phyloP scores from a whole-genome alignment of 2,797 vertebrate species.

The Hipposideros larvatus region DNA sequence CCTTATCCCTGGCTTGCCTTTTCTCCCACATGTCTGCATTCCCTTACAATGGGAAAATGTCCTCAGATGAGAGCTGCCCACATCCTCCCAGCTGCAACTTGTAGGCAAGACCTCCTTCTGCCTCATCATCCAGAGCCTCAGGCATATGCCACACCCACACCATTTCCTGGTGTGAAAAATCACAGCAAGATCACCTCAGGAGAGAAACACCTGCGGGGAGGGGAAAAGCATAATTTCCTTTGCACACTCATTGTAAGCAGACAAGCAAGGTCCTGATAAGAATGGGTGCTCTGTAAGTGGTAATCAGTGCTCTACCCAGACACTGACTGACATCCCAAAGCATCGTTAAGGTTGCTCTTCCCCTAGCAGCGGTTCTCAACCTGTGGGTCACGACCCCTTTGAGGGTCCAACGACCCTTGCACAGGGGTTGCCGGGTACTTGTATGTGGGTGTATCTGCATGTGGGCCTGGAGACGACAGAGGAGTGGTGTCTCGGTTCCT shows the following conservation, averaged over 20 bases:
- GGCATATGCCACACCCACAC: background rate
- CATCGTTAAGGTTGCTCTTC: background rate
- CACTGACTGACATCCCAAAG: background rate
- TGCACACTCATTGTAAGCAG: background rate
- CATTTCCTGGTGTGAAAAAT: too few species aligned
- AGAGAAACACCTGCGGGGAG: background rate
- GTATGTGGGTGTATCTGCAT: too few species aligned
- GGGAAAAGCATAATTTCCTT: background rate
- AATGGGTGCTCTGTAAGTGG: background rate
- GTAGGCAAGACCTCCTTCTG: slow-evolving; percentile 6
- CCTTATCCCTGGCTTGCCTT: background rate
- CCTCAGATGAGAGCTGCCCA: slow-evolving; percentile 57
- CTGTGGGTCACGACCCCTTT: too few species aligned
- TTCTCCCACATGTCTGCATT: slow-evolving; percentile 20
- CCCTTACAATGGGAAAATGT: slow-evolving; percentile 42
- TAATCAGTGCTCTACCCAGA: background rate
- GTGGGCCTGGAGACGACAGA: too few species aligned
- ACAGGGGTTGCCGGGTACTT: too few species aligned
- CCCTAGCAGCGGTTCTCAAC: too few species aligned
- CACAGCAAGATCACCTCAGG: background rate
- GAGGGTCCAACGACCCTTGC: too few species aligned
- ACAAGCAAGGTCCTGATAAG: background rate
- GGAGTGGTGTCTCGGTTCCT: too few species aligned
- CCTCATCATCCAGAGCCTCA: background rate
- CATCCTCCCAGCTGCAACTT: slow-evolving; percentile 9